Evolutionary conservation across 2,888 invertebrate genomes (phyloP), one percentile per base, ranked within the genome.

Genomic region (Drosophila atripex): DNA sequence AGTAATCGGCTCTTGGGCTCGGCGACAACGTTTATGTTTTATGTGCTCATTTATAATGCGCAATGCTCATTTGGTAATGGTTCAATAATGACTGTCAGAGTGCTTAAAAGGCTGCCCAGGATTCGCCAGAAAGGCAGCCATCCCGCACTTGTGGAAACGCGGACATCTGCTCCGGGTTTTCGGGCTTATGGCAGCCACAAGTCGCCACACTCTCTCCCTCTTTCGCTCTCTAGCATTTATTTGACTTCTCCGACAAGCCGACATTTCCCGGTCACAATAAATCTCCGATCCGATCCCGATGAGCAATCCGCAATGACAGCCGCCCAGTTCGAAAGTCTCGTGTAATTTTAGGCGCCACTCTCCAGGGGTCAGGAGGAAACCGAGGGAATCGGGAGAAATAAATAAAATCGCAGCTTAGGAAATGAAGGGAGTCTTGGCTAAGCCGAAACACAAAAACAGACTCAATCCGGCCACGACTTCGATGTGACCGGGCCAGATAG

Each of bases 1-100:
- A 89, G 73, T 90, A 89, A 89, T 86, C 89, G 88, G 89, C 86
- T 80, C 86, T 77, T 38, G 76, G 53, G 80, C 73, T 75, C 73
- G 73, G 63, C 78, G 76, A 86, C 88, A 87, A 66, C 86, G 83
- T 89, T 87, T 89, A 86, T 87, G 88, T 86, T 88, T 89, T 89
- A 87, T 86, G 80, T 72, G 78, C 76, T 79, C 78, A 82, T 89
- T 87, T 87, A 89, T 88, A 88, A 84, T 83, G 88, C 80, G 73
- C 52, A 64, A 63, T 86, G 87, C 85, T 88, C 88, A 87, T 86
- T 89, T 88, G 80, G 71, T 89, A 89, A 89, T 90, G 88, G 79
- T 73, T 78, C 80, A 79, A 86, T 89, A 89, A 90, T 90, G 90
- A 90, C 76, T 80, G 53, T 55, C 57, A 66, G 61, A 73, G 70